Conservation (phyloP, 64 coral and sea anemone species). For the Actinia equina region DNA sequence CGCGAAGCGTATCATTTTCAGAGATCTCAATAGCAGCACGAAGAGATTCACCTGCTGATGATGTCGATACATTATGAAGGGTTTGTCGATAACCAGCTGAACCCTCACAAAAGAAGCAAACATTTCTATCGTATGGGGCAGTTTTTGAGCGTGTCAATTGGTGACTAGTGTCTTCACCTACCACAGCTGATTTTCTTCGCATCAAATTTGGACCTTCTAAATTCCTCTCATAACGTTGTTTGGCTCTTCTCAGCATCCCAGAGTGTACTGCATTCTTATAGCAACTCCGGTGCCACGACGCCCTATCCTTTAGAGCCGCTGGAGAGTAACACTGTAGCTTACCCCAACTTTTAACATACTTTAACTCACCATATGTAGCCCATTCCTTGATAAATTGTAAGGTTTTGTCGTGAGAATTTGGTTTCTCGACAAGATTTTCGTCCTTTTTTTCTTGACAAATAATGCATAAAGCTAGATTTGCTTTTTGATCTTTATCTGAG, state of each 20-base stretch:
- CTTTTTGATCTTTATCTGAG: too few relatives aligned
- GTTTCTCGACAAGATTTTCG: too few relatives aligned
- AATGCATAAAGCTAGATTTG: too few relatives aligned
- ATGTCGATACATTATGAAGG: slow-evolving; percentile 31
- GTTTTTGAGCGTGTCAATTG: slow-evolving; percentile 35
- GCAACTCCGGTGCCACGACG: slow-evolving; percentile 37
- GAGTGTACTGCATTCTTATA: slow-evolving; percentile 38
- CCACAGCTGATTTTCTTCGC: not conserved
- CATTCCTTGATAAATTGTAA: slow-evolving; percentile 36
- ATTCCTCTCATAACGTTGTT: slow-evolving; percentile 17
- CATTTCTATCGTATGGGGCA: slow-evolving; percentile 32
- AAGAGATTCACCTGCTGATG: slow-evolving; percentile 43
- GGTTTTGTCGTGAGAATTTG: slow-evolving; percentile 8
- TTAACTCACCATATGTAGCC: slow-evolving; percentile 33
- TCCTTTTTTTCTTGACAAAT: too few relatives aligned
- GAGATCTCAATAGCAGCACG: slow-evolving; percentile 13
- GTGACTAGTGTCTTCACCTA: not conserved
- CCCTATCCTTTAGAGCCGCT: slow-evolving; percentile 15
- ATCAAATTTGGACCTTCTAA: not conserved
- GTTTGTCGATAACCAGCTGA: slow-evolving; percentile 7
- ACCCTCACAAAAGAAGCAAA: slow-evolving; percentile 35
- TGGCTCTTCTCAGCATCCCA: slow-evolving; percentile 29
- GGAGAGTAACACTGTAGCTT: slow-evolving; percentile 13
- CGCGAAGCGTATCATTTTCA: slow-evolving; percentile 18
- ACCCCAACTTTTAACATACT: slow-evolving; percentile 25